Conservation (phyloP, 1,140 invertebrate species). For the Drosophila hydei region DNA sequence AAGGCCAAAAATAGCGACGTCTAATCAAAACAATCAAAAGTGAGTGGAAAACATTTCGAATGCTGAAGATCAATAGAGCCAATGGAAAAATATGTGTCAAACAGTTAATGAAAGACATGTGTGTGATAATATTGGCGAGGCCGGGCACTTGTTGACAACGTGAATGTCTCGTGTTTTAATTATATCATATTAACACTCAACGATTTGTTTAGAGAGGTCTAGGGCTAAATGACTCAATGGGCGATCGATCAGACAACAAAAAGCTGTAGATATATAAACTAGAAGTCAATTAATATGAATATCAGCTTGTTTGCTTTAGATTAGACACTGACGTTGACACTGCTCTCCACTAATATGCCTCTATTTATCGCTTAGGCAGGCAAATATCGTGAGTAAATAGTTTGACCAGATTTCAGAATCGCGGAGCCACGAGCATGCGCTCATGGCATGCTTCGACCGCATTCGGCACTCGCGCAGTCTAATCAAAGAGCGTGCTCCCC, state of each 20-base stretch:
- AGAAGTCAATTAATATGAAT: not conserved
- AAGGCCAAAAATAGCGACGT: conserved; percentile 22
- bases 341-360: conserved; percentile 11
- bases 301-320: conserved; percentile 39
- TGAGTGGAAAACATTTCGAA: conserved; percentile 22
- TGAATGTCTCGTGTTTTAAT: conserved; percentile 36
- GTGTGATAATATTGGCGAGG: conserved; percentile 17
- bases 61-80: conserved; percentile 1
- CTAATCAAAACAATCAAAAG: conserved; percentile 24
- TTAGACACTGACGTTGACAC: conserved; percentile 14
- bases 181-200: conserved; percentile 35
- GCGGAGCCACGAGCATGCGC: conserved; percentile 22
- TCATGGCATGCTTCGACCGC: conserved; percentile 15
- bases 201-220: conserved; percentile 17
- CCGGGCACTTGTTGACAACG: conserved; percentile 56
- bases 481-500: conserved; percentile 10
- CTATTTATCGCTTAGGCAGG: conserved; percentile 7
- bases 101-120: not conserved
- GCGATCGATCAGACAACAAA: not conserved
- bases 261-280: not conserved
- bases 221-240: conserved; percentile 11
- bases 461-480: conserved; percentile 6
- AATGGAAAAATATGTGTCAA: conserved; percentile 14
- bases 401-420: conserved; percentile 9
- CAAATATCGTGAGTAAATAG: conserved; percentile 45